Evolutionary conservation across 2,888 invertebrate genomes (phyloP).

Genomic region (Osedax frankpressi): DNA sequence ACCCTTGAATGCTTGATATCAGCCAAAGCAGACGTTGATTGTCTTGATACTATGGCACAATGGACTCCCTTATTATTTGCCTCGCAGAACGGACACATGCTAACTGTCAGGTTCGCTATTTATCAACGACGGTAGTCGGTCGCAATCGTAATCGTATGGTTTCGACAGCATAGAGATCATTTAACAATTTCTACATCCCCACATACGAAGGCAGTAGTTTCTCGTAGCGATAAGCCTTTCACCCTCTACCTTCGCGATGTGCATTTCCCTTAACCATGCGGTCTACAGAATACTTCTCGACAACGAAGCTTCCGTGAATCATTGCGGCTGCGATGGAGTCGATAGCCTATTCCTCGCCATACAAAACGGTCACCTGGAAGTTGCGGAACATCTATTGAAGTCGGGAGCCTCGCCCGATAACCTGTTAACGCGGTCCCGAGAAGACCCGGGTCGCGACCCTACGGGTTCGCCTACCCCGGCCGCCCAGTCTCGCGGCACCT

Average conservation of each 20-base stretch:
- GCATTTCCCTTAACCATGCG: too few species aligned
- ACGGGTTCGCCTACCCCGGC: not conserved
- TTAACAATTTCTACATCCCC: too few species aligned
- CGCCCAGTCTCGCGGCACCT: not conserved
- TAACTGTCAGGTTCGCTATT: conserved; percentile 23
- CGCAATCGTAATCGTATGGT: too few species aligned
- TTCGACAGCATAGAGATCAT: too few species aligned
- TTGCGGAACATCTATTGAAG: conserved; percentile 28
- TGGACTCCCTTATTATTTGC: conserved; percentile 31
- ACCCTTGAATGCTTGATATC: conserved; percentile 27
- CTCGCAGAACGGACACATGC: conserved; percentile 27
- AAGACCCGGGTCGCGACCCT: conserved; percentile 23
- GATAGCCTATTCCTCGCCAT: conserved; percentile 28
- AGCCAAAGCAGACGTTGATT: conserved; percentile 26
- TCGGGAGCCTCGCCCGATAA: too few species aligned
- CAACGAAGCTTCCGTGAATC: conserved; percentile 25
- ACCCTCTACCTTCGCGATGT: too few species aligned
- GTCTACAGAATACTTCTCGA: conserved; percentile 23
- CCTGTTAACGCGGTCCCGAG: too few species aligned
- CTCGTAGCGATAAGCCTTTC: too few species aligned
- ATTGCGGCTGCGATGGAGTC: conserved; percentile 23
- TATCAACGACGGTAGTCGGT: too few species aligned
- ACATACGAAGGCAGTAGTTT: too few species aligned
- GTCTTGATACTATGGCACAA: conserved; percentile 26
- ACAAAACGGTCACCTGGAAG: conserved; percentile 29